Percentiles rank a stretch among this genome's conserved stretches.
Evolutionary conservation across 2,113 vertebrate genomes (phyloP).

Genomic region (Lota lota): DNA sequence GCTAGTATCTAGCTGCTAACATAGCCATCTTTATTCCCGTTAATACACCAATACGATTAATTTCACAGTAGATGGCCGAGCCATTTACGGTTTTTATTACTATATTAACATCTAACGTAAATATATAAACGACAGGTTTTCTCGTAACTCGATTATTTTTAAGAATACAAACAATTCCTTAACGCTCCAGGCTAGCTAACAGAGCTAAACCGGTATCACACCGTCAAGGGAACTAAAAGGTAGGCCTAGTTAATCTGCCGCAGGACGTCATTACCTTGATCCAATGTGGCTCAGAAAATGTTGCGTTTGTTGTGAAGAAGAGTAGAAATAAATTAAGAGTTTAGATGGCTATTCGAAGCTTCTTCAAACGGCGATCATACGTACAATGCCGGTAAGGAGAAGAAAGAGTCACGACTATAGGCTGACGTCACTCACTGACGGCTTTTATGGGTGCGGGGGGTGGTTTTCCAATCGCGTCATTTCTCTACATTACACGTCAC

Average conservation of each 20-base stretch:
- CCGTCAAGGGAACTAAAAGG: too few species aligned
- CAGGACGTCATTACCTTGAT: not conserved
- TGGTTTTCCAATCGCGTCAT: not conserved
- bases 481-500: not conserved
- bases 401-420: constrained; percentile 54
- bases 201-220: too few species aligned
- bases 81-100: too few species aligned
- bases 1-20: too few species aligned
- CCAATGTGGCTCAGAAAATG: not conserved
- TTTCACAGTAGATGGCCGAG: too few species aligned
- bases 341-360: not conserved
- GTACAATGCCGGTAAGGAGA: constrained; percentile 15
- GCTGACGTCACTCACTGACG: constrained; percentile 41
- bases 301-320: not conserved
- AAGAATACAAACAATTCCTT: too few species aligned
- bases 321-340: constrained; percentile 25
- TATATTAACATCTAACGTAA: too few species aligned
- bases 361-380: constrained; percentile 12
- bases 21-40: too few species aligned
- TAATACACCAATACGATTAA: too few species aligned
- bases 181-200: too few species aligned
- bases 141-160: too few species aligned
- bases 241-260: not conserved
- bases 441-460: constrained; percentile 31
- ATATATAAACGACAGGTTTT: too few species aligned